phyloP scores from a whole-genome alignment of 2,113 vertebrate species.

The Bettongia penicillata region DNA sequence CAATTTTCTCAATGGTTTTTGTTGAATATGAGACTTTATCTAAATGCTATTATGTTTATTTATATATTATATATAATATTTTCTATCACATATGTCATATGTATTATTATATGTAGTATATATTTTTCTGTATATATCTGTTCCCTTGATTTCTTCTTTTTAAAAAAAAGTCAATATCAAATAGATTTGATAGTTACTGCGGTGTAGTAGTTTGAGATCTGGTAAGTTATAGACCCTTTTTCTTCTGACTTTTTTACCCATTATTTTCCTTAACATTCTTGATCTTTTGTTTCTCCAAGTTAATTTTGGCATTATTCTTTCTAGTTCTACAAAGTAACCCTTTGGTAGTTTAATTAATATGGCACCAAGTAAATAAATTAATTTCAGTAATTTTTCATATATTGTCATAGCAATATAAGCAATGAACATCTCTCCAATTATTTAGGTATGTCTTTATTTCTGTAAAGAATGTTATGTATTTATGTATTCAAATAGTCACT shows the following conservation, averaged over 20 bases:
- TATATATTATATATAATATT: neutral
- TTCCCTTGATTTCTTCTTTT: neutral
- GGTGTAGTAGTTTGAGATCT: neutral
- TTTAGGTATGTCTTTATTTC: neutral
- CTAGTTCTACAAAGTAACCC: neutral
- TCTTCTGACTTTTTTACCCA: neutral
- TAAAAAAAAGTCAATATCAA: neutral
- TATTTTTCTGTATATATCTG: neutral
- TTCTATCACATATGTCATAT: too few species aligned
- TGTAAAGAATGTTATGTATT: neutral
- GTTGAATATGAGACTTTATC: neutral
- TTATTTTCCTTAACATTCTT: neutral
- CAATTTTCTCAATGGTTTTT: neutral
- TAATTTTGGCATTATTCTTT: neutral
- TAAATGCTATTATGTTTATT: neutral
- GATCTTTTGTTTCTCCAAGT: neutral
- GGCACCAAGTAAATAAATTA: neutral
- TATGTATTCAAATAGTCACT: neutral
- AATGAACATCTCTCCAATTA: neutral
- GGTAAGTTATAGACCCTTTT: neutral
- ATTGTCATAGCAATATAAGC: neutral
- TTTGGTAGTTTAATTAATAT: neutral
- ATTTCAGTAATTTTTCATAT: neutral
- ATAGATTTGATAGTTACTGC: neutral
- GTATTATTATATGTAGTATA: too few species aligned